A percentile compares a stretch with the other conserved stretches of the same genome.
Evolutionary conservation across 2,113 vertebrate species (phyloP).

Genomic region (Thalassoma bifasciatum): DNA sequence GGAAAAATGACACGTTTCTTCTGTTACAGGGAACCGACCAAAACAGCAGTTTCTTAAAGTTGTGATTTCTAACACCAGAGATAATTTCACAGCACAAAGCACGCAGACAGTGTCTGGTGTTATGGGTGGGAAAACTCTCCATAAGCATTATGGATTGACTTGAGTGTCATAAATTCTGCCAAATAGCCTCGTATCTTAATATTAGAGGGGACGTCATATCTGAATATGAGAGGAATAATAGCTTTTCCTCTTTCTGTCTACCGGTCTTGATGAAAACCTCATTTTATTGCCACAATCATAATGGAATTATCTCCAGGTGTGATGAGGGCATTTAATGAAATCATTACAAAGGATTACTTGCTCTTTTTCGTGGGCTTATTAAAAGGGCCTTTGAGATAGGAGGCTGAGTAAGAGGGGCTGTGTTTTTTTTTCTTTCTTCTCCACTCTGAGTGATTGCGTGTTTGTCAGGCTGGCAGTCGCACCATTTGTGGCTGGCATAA

Average conservation of each 20-base stretch:
- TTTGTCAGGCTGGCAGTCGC: constrained; percentile 79
- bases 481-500: constrained; percentile 80
- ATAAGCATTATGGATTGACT: constrained; percentile 48
- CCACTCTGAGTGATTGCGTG: constrained; percentile 73
- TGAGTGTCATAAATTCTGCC: constrained; percentile 67
- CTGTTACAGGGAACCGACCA: not conserved
- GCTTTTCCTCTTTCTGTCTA: constrained; percentile 79
- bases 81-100: constrained; percentile 5
- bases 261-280: constrained; percentile 82
- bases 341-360: constrained; percentile 83
- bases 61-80: constrained; percentile 10
- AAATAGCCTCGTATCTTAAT: constrained; percentile 72
- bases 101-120: constrained; percentile 8
- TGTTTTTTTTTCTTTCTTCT: constrained; percentile 18
- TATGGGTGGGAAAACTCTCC: constrained; percentile 42
- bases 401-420: constrained; percentile 47
- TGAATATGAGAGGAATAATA: constrained; percentile 81
- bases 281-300: constrained; percentile 85
- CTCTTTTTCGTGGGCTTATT: constrained; percentile 77
- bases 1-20: not conserved
- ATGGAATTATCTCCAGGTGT: constrained; percentile 86
- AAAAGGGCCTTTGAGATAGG: constrained; percentile 73
- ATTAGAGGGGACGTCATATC: constrained; percentile 72
- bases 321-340: constrained; percentile 84
- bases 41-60: not conserved